phyloP scores from a whole-genome alignment of 2,888 invertebrate genomes.

The Drosophila affinis region DNA sequence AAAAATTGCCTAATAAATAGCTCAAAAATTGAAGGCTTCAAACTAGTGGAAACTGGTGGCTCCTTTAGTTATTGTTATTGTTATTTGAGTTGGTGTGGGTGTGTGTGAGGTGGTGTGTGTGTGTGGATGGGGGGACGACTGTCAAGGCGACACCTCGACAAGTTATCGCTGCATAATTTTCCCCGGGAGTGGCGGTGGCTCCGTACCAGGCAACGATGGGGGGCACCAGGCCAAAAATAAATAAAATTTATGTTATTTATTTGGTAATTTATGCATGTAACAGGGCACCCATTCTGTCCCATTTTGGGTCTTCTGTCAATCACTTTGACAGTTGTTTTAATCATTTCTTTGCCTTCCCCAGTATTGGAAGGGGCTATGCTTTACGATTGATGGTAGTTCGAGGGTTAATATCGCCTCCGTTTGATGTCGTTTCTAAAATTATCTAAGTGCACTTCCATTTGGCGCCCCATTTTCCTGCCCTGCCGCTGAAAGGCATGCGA shows the following conservation, averaged over 20 bases:
- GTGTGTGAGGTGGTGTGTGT: not conserved
- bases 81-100: slow-evolving; percentile 14
- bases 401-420: slow-evolving; percentile 1
- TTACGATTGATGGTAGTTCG: slow-evolving; percentile 19
- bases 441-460: slow-evolving; percentile 20
- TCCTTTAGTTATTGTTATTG: slow-evolving; percentile 2
- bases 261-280: slow-evolving; percentile 70
- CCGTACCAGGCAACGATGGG: slow-evolving; percentile 65
- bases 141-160: slow-evolving; percentile 44
- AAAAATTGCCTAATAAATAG: not conserved
- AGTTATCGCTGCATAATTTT: slow-evolving; percentile 52
- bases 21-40: too few relatives aligned
- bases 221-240: slow-evolving; percentile 45
- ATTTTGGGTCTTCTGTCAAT: slow-evolving; percentile 59
- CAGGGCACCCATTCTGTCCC: slow-evolving; percentile 47
- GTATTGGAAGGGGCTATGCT: not conserved
- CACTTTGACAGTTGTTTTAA: slow-evolving; percentile 64
- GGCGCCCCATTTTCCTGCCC: not conserved
- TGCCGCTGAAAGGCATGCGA: slow-evolving; percentile 38
- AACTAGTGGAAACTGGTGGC: not conserved
- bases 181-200: not conserved
- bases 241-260: slow-evolving; percentile 68
- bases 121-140: not conserved
- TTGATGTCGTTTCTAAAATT: slow-evolving; percentile 7
- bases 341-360: slow-evolving; percentile 45